A percentile compares a stretch with the other conserved stretches of the same genome.
These are phyloP conservation scores for Aricia agestis DNA, from an alignment of 1,140 invertebrate genomes.

Conservation along the genomic window DNA sequence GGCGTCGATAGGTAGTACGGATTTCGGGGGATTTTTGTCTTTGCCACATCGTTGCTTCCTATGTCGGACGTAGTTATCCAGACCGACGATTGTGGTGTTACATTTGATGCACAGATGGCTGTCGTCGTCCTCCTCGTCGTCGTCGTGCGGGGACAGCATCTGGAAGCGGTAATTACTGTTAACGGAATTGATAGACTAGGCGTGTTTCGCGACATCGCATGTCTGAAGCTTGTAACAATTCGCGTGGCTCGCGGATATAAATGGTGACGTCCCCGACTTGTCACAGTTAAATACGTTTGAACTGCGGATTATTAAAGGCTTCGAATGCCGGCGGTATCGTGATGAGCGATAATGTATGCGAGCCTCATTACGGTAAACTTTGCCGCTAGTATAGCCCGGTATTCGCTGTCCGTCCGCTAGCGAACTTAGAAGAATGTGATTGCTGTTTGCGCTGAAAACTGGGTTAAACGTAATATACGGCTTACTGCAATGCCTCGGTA, in stretches of 20 bases:
- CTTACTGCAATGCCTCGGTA: constrained; percentile 37
- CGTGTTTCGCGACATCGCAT: constrained; percentile 34
- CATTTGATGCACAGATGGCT: constrained; percentile 91
- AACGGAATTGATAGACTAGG: constrained; percentile 36
- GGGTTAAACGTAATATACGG: constrained; percentile 28
- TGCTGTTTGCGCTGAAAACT: constrained; percentile 35
- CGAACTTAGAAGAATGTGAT: constrained; percentile 46
- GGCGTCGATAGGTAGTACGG: constrained; percentile 51
- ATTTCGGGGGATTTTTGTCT: constrained; percentile 51
- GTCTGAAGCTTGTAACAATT: constrained; percentile 45
- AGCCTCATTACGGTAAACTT: constrained; percentile 51
- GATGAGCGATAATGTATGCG: constrained; percentile 55
- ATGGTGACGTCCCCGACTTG: constrained; percentile 45
- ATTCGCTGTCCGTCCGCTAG: constrained; percentile 55
- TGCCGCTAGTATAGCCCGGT: constrained; percentile 20
- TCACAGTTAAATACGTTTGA: constrained; percentile 49
- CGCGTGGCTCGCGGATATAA: constrained; percentile 53
- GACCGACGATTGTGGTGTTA: constrained; percentile 85
- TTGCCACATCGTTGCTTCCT: constrained; percentile 81
- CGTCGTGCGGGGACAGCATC: constrained; percentile 75
- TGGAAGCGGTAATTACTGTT: constrained; percentile 30
- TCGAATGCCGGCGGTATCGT: constrained; percentile 45
- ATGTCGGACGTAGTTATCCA: constrained; percentile 89
- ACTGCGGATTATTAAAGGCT: constrained; percentile 50
- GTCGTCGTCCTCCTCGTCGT: constrained; percentile 86